These are phyloP conservation scores for Lindbergichthys nudifrons DNA, from an alignment of 2,797 vertebrate genomes.

Conservation along the genomic window DNA sequence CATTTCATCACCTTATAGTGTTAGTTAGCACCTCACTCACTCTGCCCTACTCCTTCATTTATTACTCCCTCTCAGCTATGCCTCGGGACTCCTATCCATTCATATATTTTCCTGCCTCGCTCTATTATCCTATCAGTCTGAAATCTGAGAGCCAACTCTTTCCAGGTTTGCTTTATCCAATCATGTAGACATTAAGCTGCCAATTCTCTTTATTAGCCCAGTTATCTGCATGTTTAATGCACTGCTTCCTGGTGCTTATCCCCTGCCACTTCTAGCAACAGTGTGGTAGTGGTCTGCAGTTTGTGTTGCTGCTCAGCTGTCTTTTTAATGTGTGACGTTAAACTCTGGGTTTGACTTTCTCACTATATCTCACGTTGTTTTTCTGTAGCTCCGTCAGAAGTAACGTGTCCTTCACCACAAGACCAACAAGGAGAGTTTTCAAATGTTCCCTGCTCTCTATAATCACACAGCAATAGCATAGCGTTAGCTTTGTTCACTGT, in stretches of 20 bases:
- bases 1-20: slow-evolving; percentile 51
- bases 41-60: slow-evolving; percentile 48
- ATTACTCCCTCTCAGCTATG: slow-evolving; percentile 51
- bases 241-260: slow-evolving; percentile 16
- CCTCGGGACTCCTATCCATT: slow-evolving; percentile 49
- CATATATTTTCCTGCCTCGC: slow-evolving; percentile 34
- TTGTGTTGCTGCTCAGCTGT: background rate
- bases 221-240: slow-evolving; percentile 13
- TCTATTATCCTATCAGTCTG: slow-evolving; percentile 40
- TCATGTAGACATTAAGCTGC: slow-evolving; percentile 10
- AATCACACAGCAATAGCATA: slow-evolving; percentile 5
- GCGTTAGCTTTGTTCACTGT: background rate
- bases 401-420: slow-evolving; percentile 31
- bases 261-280: background rate
- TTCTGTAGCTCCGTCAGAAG: slow-evolving; percentile 16
- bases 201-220: slow-evolving; percentile 15
- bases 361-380: background rate
- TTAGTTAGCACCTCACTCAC: slow-evolving; percentile 47
- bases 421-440: slow-evolving; percentile 10
- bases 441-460: background rate
- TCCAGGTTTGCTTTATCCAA: slow-evolving; percentile 19
- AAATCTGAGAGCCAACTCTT: slow-evolving; percentile 31
- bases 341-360: slow-evolving; percentile 11
- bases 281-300: background rate
- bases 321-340: background rate